Evolutionary conservation across 2,888 invertebrate species (phyloP), one percentile per base, ranked within the genome.

Genomic region (Philhelius pedissequus): DNA sequence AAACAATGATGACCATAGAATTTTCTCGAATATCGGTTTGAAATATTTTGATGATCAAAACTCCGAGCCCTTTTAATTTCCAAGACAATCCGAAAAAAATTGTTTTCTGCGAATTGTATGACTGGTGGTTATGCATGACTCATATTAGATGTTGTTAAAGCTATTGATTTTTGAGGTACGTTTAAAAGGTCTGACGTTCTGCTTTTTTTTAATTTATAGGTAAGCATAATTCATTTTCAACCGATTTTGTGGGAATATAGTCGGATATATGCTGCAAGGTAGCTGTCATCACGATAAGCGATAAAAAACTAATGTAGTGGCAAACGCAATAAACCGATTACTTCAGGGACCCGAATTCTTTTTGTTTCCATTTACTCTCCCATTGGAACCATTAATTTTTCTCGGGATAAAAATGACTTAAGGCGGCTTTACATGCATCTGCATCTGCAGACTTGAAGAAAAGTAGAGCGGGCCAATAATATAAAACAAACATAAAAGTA

Each of bases 291-390:
- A 83, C 93, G 91, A 87, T 93, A 94, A 1, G 94, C 93, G 60
- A 94, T 90, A 87, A 93, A 94, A 87, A 94, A 93, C 80, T 94
- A 93, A 89, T 94, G 94, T 52, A 94, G 88, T 4, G 94, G 91
- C 58, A 94, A 88, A 87, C 93, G 93, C 4, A 93, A 91, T 27
- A 93, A 89, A 20, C 94, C 94, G 58, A 94, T 87, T 5, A 93
- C 87, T 68, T 89, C 88, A 81, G 93, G 91, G n/a, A n/a, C n/a
- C n/a, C n/a, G n/a, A n/a, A n/a, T n/a, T n/a, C n/a, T n/a, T n/a
- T n/a, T n/a, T n/a, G n/a, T n/a, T n/a, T n/a, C n/a, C n/a, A n/a
- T n/a, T n/a, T n/a, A n/a, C n/a, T n/a, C n/a, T n/a, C n/a, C n/a
- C n/a, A n/a, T n/a, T n/a, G n/a, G n/a, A n/a, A n/a, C n/a, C n/a